phyloP scores from a whole-genome alignment of 2,888 invertebrate genomes.

The Chironomus riparius region DNA sequence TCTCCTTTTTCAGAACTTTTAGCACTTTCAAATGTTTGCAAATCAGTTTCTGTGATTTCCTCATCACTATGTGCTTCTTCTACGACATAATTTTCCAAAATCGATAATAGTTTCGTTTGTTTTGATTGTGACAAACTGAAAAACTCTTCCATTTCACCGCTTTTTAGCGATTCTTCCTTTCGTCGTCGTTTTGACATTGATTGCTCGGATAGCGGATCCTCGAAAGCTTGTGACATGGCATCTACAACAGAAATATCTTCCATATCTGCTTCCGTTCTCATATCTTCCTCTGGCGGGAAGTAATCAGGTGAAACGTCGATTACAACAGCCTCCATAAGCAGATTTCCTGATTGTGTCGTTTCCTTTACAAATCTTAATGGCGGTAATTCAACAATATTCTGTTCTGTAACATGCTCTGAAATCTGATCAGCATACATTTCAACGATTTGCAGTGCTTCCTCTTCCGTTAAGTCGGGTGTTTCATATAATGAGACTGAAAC shows the following conservation, averaged over 20 bases:
- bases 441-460: constrained; percentile 82
- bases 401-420: constrained; percentile 77
- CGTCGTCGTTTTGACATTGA: constrained; percentile 45
- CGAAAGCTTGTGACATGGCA: constrained; percentile 42
- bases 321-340: constrained; percentile 83
- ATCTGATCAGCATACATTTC: constrained; percentile 92
- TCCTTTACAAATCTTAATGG: constrained; percentile 82
- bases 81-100: constrained; percentile 15
- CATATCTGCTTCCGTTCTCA: constrained; percentile 76
- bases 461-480: constrained; percentile 85
- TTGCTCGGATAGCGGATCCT: constrained; percentile 50
- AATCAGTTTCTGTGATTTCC: constrained; percentile 55
- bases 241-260: constrained; percentile 78
- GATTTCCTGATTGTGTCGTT: constrained; percentile 76
- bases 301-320: constrained; percentile 83
- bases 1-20: constrained; percentile 46
- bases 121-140: constrained; percentile 55
- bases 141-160: constrained; percentile 55
- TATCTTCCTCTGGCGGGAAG: constrained; percentile 68
- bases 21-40: constrained; percentile 59
- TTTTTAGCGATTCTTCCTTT: constrained; percentile 54
- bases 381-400: constrained; percentile 77
- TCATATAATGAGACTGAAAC: constrained; percentile 85
- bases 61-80: constrained; percentile 47
- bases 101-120: constrained; percentile 4